Evolutionary conservation across 2,888 invertebrate species (phyloP), one percentile per base, ranked within the genome.

Genomic region (Esperia sulphurella): DNA sequence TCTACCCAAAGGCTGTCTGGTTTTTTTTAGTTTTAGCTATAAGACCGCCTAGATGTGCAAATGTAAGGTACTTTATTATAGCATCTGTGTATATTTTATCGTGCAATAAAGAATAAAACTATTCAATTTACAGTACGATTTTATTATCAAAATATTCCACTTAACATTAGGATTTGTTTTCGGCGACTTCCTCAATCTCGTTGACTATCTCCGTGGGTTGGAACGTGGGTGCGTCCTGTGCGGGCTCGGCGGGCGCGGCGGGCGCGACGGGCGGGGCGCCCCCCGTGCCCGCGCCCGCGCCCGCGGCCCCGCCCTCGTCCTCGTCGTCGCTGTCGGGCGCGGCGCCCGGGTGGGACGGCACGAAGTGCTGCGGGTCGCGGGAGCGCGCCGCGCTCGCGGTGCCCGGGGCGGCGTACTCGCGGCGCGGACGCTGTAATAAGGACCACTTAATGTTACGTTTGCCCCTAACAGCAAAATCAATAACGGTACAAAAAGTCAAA

Each of bases 331-430:
- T 92, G 64, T 93, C 93, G 1, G 90, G 90, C 52, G 92, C 91
- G 30, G 93, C 93, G 39, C 94, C 94, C 41, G 94, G 94, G 84
- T 94, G 94, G 40, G 91, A 87, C 0, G 93, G 91, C 46, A 92
- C 90, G 62, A 91, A 91, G 52, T 90, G 65, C 38, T 54, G 53
- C 21, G 93, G 92, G 49, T 84, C 83, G 41, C 84, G 83, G 9
- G 85, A 67, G 8, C 79, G 75, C 46, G 91, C 86, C 51, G 91
- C 88, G 0, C 61, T 49, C 8, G 53, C 59, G 60, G 88, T 50
- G 37, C 94, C 94, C 9, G 94, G 93, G 52, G 93, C 92, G 1
- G 91, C 88, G 92, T 92, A 94, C 41, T 35, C 35, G 35, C 35
- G 10, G 1, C 35, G 35, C 1, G 35, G n/a, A 6, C 35, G 35